Evolutionary conservation across 2,113 vertebrate genomes (phyloP), one percentile per base, ranked within the genome.

Genomic region (Bos indicus): DNA sequence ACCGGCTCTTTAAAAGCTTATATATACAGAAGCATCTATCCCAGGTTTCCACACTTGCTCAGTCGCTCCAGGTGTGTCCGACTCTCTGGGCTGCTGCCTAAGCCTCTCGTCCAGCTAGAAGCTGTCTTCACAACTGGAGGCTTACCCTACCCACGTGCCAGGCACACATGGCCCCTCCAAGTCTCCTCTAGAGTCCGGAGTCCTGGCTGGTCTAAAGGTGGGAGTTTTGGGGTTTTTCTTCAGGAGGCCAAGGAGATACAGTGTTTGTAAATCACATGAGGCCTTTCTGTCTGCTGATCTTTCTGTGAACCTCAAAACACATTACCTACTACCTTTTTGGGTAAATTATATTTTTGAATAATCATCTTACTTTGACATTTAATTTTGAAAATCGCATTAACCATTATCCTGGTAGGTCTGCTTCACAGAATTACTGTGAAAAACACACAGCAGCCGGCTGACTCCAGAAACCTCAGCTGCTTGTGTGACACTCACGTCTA

Each of bases 131-230:
- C 9, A 17, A 9, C 1, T 1, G 51, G 2, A 64, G 19, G 62
- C 54, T 30, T 17, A 0, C 40, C 25, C 9, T 4, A 30, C 2
- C 7, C 57, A 36, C 6, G 0, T 0, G 17, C 15, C 4, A 25
- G 5, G 17, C 5, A 14, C n/a, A 11, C 60, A 25, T 0, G 2
- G 17, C 19, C 51, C 30, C 4, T 9, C 12, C 12, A 26, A 23
- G 3, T 13, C n/a, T 30, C 74, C n/a, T 8, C 46, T 3, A 19
- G 17, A 40, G 46, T 51, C 23, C 30, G 5, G 5, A 57, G 54
- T 25, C 60, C 8, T 60, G 26, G 2, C 9, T 19, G 10, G 36
- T 81, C 33, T 28, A 52, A 17, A 51, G 26, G 60, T 1, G 2
- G 6, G 30, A 12, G 36, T 51, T 36, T 78, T 16, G 40, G 13